Conservation (phyloP, 2,797 vertebrate species). For the Anomalospiza imberbis region DNA sequence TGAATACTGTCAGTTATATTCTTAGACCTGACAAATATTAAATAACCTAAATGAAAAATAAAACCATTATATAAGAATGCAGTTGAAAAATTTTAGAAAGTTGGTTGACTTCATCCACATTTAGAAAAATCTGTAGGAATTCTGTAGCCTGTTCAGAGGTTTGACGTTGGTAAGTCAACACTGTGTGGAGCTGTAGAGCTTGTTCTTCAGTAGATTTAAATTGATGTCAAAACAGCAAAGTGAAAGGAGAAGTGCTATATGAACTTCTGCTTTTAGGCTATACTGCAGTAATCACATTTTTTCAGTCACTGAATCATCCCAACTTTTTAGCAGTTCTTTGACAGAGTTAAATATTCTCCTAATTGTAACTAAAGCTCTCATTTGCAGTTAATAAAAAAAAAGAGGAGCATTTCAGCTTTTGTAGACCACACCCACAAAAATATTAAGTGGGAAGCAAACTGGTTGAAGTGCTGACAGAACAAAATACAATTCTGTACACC, state of each 20-base stretch:
- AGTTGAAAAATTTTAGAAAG: not conserved
- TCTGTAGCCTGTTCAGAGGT: not conserved
- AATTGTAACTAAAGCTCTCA: not conserved
- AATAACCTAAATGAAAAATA: not conserved
- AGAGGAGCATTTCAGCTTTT: not conserved
- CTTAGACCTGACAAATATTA: not conserved
- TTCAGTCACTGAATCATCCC: not conserved
- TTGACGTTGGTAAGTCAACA: not conserved
- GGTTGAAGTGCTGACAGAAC: not conserved
- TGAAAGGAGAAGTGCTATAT: not conserved
- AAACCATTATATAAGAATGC: not conserved
- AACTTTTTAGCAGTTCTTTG: not conserved
- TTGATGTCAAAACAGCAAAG: not conserved
- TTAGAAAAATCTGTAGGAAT: not conserved
- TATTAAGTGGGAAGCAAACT: not conserved
- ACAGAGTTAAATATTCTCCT: not conserved
- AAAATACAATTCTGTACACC: not conserved
- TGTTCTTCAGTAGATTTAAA: not conserved
- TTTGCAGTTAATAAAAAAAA: not conserved
- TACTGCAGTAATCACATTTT: not conserved
- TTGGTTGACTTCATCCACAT: not conserved
- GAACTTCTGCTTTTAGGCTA: not conserved
- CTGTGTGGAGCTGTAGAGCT: slow-evolving; percentile 54
- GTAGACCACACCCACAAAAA: not conserved
- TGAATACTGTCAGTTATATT: not conserved